phyloP scores from a whole-genome alignment of 2,797 vertebrate species.

The Brotogeris chrysoptera region DNA sequence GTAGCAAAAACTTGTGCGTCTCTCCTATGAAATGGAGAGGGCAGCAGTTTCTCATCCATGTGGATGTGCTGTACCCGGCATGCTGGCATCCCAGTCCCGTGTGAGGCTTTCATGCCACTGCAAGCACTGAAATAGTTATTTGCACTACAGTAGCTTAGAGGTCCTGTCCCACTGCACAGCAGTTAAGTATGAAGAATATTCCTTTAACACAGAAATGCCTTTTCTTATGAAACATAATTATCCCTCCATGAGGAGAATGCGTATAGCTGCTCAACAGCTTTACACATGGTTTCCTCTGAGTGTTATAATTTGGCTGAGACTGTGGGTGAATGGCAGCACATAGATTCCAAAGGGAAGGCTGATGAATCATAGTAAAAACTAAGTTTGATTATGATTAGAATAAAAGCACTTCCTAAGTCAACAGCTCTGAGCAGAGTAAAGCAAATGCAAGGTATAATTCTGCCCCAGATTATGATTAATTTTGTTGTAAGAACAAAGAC shows the following conservation, averaged over 20 bases:
- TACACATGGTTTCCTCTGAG: rapidly evolving
- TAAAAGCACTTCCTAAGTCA: constrained; percentile 4
- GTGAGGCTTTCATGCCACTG: not conserved
- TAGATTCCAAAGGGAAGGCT: not conserved
- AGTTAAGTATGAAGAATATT: not conserved
- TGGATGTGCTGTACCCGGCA: not conserved
- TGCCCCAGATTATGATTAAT: constrained; percentile 26
- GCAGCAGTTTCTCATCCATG: not conserved
- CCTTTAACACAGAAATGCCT: not conserved
- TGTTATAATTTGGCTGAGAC: not conserved
- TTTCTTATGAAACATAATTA: not conserved
- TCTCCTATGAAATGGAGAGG: not conserved
- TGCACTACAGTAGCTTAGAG: not conserved
- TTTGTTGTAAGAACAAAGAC: not conserved
- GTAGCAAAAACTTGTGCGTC: not conserved
- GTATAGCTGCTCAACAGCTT: not conserved
- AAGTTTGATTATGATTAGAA: constrained; percentile 4
- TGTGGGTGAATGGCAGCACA: not conserved
- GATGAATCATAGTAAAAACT: constrained; percentile 1
- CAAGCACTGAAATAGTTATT: not conserved
- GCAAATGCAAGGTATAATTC: constrained; percentile 9
- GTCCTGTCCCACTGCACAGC: not conserved
- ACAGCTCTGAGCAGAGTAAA: not conserved
- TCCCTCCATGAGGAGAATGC: not conserved
- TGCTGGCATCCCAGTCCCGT: rapidly evolving